Conservation (phyloP, 2,113 vertebrate genomes). For the Centropus bengalensis region DNA sequence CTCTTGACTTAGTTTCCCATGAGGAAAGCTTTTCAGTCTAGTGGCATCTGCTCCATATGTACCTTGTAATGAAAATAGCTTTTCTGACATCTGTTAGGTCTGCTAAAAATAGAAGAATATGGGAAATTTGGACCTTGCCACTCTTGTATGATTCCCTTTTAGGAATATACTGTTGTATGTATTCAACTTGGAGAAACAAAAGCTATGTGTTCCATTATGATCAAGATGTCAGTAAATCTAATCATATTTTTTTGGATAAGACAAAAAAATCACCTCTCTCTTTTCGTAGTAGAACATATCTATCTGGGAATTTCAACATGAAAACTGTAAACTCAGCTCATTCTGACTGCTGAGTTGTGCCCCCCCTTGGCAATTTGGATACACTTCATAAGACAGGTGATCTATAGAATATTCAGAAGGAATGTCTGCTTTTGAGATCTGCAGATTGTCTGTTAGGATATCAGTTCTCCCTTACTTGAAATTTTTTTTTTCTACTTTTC, state of each 20-base stretch:
- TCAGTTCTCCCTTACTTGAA: neutral
- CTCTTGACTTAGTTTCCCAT: neutral
- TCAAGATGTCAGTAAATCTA: neutral
- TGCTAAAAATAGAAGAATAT: neutral
- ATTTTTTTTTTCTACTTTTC: neutral
- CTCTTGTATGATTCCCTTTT: neutral
- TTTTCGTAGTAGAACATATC: neutral
- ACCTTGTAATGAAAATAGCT: slow-evolving; percentile 32
- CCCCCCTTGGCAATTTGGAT: neutral
- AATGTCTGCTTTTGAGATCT: neutral
- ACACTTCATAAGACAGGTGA: neutral
- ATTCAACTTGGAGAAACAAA: neutral
- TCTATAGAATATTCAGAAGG: neutral
- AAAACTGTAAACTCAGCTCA: neutral
- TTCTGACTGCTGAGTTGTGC: neutral
- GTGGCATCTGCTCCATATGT: neutral
- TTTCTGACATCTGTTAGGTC: neutral
- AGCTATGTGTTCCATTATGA: neutral
- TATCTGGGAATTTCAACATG: neutral
- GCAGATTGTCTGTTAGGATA: neutral
- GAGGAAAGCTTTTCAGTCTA: neutral
- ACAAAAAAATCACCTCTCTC: neutral
- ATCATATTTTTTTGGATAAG: neutral
- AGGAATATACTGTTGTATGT: neutral
- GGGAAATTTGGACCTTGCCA: neutral